Percentiles rank a stretch among this genome's conserved stretches.
Evolutionary conservation across 1,140 invertebrate genomes (phyloP).

Genomic region (Ips typographus): DNA sequence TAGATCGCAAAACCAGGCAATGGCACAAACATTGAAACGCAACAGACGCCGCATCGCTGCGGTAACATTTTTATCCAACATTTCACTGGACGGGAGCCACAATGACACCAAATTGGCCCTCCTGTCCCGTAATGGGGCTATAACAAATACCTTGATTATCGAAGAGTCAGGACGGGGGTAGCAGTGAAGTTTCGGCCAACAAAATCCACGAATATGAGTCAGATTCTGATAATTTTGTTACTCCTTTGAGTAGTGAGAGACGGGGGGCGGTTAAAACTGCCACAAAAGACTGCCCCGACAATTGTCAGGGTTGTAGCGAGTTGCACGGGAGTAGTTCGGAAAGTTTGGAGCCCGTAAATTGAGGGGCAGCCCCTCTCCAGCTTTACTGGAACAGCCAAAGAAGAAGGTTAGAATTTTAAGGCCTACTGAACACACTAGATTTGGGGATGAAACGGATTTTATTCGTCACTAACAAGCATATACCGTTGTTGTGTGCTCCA

Average conservation of each 20-base stretch:
- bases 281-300: conserved; percentile 58
- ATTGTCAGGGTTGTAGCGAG: conserved; percentile 51
- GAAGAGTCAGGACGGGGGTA: conserved; percentile 52
- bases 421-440: conserved; percentile 62
- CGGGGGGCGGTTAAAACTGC: conserved; percentile 34
- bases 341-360: conserved; percentile 59
- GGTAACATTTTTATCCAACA: conserved; percentile 90
- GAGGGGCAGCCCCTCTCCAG: conserved; percentile 51
- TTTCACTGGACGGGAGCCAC: conserved; percentile 89
- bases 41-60: conserved; percentile 79
- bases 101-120: conserved; percentile 75
- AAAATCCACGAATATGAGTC: conserved; percentile 57
- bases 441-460: conserved; percentile 77
- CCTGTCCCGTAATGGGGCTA: conserved; percentile 55
- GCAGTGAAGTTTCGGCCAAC: conserved; percentile 8
- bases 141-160: conserved; percentile 52
- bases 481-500: conserved; percentile 80
- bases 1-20: conserved; percentile 24
- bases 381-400: conserved; percentile 52
- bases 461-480: conserved; percentile 68
- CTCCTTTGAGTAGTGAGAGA: conserved; percentile 37
- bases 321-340: conserved; percentile 71
- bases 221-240: conserved; percentile 66
- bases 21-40: conserved; percentile 56
- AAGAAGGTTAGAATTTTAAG: conserved; percentile 63